Evolutionary conservation across 1,140 invertebrate genomes (phyloP).

Genomic region (Trialeurodes vaporariorum): DNA sequence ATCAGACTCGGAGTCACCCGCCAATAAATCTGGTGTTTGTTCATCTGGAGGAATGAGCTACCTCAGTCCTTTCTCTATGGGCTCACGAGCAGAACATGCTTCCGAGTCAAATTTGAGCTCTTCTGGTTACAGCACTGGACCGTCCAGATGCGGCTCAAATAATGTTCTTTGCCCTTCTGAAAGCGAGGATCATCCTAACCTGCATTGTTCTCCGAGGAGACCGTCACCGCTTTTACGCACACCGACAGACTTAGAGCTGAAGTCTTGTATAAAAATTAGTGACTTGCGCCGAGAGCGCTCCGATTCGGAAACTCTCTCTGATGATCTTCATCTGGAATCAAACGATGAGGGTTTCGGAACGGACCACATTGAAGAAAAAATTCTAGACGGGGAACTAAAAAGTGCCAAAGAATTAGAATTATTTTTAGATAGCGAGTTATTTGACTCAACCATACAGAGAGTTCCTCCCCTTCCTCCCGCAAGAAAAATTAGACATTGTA

Average conservation of each 20-base stretch:
- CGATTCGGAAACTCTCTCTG: conserved; percentile 53
- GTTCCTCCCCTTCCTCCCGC: not conserved
- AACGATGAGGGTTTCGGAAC: conserved; percentile 48
- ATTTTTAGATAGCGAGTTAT: conserved; percentile 34
- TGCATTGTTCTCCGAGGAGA: conserved; percentile 35
- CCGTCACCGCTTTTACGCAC: conserved; percentile 41
- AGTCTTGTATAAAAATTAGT: conserved; percentile 16
- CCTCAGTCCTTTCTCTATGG: conserved; percentile 60
- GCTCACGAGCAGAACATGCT: conserved; percentile 50
- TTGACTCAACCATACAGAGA: not conserved
- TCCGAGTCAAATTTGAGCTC: conserved; percentile 69
- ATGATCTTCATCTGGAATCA: conserved; percentile 51
- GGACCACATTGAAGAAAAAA: conserved; percentile 49
- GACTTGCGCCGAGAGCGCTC: conserved; percentile 41
- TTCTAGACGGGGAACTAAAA: conserved; percentile 46
- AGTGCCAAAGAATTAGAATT: conserved; percentile 52
- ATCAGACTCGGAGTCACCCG: conserved; percentile 42
- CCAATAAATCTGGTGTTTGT: conserved; percentile 5
- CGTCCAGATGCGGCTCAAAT: conserved; percentile 59
- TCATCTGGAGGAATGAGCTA: conserved; percentile 43
- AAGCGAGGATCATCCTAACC: conserved; percentile 47
- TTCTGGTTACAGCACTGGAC: conserved; percentile 67
- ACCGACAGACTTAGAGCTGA: conserved; percentile 34
- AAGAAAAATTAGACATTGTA: conserved; percentile 20
- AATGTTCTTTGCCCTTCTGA: conserved; percentile 59